Evolutionary conservation across 2,888 invertebrate species (phyloP), one percentile per base, ranked within the genome.

Genomic region (Patella depressa): DNA sequence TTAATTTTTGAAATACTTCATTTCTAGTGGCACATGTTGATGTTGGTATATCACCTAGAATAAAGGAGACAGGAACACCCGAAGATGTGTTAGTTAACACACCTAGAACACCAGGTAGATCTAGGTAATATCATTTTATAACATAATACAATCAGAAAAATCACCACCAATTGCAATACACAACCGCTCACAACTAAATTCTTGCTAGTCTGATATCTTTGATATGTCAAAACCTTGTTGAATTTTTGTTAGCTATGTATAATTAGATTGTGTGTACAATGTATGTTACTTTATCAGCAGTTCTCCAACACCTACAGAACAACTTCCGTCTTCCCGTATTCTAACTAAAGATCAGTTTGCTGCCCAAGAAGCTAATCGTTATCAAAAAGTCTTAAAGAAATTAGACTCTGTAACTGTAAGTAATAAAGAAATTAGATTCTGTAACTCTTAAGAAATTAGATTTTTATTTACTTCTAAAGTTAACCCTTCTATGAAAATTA

Each of bases 371-470:
- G 84, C 85, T 70, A 83, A 84, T 12, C 80, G 90, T 74, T 85
- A 85, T 78, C 88, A 88, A 71, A 85, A 86, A 78, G 88, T 89
- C 15, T 85, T 88, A 86, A 86, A 86, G 76, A 91, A 89, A 80
- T 82, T 91, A 59, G 86, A 90, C 65, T 83, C 87, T 77, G 90
- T 90, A 53, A 87, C 89, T 29, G 90, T 90, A 83, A 85, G 88
- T 80, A 45, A 45, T 45, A 45, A 45, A 45, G 45, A 45, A 45
- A 17, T 71, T 2, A 15, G 17, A 57, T 75, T 75, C n/a, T 45
- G 9, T 45, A 45, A 45, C 45, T 45, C 45, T 45, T 9, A 45
- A 45, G 45, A 45, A 45, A 45, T 45, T 45, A 45, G 45, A 9
- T 45, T 45, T 45, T 45, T 45, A 45, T 45, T 45, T 7, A 45